phyloP scores from a whole-genome alignment of 2,797 vertebrate species.

The Remorina albescens region DNA sequence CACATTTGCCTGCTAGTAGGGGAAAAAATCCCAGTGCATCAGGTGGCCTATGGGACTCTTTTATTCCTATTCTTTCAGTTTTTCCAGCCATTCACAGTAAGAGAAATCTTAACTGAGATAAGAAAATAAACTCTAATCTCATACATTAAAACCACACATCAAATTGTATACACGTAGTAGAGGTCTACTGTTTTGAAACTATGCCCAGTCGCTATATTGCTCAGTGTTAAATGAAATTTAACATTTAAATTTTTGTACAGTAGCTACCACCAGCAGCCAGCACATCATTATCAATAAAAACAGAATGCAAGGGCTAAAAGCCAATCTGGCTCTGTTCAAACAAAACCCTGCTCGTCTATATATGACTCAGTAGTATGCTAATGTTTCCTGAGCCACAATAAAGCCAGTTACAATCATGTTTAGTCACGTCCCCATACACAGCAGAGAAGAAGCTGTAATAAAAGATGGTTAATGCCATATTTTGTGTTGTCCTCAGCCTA shows the following conservation, averaged over 20 bases:
- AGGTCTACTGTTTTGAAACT: too few species aligned
- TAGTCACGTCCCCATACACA: background rate
- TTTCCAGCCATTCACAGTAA: constrained; percentile 9
- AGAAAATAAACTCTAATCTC: constrained; percentile 17
- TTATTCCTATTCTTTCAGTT: constrained; percentile 25
- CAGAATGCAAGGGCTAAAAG: background rate
- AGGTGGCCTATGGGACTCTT: constrained; percentile 49
- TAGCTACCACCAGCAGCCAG: background rate
- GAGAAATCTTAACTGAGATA: constrained; percentile 21
- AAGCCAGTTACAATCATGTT: background rate
- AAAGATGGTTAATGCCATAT: background rate
- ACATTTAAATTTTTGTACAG: background rate
- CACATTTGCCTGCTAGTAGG: constrained; percentile 36
- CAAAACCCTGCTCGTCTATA: background rate
- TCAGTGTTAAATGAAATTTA: background rate
- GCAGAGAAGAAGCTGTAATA: too few species aligned
- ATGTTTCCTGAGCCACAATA: background rate
- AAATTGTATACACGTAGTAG: background rate
- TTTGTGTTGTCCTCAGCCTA: constrained; percentile 6
- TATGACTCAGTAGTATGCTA: too few species aligned
- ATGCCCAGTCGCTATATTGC: background rate
- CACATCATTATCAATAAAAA: background rate
- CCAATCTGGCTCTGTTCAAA: background rate
- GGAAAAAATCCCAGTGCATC: constrained; percentile 20
- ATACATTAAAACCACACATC: background rate